phyloP scores from a whole-genome alignment of 1,140 invertebrate genomes.

The Cydia pomonella region DNA sequence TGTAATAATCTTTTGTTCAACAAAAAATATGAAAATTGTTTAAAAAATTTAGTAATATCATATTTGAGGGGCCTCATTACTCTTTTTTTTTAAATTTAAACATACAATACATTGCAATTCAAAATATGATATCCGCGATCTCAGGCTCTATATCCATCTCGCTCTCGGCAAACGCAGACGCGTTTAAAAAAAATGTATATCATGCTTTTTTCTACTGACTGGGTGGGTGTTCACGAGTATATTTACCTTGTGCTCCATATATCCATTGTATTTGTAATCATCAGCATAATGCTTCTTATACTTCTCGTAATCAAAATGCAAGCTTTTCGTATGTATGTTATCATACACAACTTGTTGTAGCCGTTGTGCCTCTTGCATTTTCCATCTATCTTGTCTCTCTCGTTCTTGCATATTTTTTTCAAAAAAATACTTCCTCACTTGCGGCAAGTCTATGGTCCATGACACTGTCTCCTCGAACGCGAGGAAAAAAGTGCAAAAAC shows the following conservation, averaged over 20 bases:
- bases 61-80: no score
- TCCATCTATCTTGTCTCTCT: conserved; percentile 35
- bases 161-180: no score
- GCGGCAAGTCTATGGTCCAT: conserved; percentile 63
- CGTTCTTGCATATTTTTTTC: conserved; percentile 39
- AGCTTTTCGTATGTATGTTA: conserved; percentile 44
- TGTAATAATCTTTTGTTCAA: no score
- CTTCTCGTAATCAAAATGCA: conserved; percentile 27
- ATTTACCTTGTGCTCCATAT: conserved; percentile 61
- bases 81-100: no score
- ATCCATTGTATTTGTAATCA: conserved; percentile 49
- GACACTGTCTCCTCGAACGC: conserved; percentile 43
- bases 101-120: no score
- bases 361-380: neutral
- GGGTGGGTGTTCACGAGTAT: no score
- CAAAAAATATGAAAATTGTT: no score
- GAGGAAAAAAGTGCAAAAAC: conserved; percentile 5
- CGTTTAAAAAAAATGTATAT: no score
- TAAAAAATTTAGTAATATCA: no score
- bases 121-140: no score
- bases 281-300: conserved; percentile 44
- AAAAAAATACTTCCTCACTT: conserved; percentile 53
- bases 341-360: conserved; percentile 34
- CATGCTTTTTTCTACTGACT: no score
- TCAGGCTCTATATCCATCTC: no score